These are phyloP conservation scores for Temnothorax ravouxi DNA, from an alignment of 2,888 invertebrate genomes.

Conservation along the genomic window DNA sequence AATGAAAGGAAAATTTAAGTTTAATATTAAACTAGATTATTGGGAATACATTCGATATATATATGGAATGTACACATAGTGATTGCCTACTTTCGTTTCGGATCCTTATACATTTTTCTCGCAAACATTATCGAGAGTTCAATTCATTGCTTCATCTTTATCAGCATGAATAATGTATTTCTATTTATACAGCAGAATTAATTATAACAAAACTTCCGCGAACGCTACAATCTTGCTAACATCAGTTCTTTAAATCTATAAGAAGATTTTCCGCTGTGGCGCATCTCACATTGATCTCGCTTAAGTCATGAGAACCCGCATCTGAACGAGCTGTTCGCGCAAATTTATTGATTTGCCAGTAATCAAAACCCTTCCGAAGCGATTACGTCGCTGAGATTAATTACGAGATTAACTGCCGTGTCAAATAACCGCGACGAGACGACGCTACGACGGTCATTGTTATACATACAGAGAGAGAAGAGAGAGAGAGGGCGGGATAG, in stretches of 20 bases:
- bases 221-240: not conserved
- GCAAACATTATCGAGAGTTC: conserved; percentile 1
- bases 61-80: not conserved
- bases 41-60: not conserved
- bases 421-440: not conserved
- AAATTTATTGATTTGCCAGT: conserved; percentile 33
- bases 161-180: conserved; percentile 27
- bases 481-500: not conserved
- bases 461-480: not conserved
- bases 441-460: not conserved
- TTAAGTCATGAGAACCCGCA: conserved; percentile 15
- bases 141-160: not conserved
- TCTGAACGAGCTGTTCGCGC: conserved; percentile 8
- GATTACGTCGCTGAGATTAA: conserved; percentile 30
- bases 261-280: not conserved
- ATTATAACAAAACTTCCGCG: conserved; percentile 16
- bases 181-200: conserved; percentile 6
- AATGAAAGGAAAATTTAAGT: not conserved
- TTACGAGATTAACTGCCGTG: conserved; percentile 8
- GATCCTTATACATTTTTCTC: not conserved
- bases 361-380: conserved; percentile 14
- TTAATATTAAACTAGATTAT: not conserved
- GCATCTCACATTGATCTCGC: not conserved
- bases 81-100: not conserved
- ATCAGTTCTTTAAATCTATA: conserved; percentile 10